Conservation (phyloP, 2,797 vertebrate genomes). For the Nyctibius grandis region DNA sequence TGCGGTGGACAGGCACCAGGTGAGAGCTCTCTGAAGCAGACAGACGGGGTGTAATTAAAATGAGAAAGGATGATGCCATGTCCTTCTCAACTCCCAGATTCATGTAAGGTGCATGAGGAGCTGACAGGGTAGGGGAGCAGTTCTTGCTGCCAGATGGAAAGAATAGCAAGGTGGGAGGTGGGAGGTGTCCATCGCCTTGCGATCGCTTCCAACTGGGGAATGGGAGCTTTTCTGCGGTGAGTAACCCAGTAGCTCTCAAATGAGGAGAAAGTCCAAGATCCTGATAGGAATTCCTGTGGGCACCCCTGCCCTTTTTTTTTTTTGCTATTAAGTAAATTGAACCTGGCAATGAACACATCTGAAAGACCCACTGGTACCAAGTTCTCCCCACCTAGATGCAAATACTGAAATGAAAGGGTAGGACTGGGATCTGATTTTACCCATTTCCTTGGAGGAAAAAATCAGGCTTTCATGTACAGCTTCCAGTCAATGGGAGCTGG, state of each 20-base stretch:
- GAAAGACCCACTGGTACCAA: neutral
- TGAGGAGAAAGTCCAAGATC: neutral
- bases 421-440: neutral
- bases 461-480: neutral
- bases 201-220: neutral
- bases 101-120: neutral
- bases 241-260: neutral
- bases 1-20: constrained; percentile 91
- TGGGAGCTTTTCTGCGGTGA: neutral
- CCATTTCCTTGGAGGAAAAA: neutral
- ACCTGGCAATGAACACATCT: neutral
- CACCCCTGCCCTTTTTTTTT: neutral
- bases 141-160: neutral
- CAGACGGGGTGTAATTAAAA: neutral
- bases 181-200: neutral
- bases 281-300: neutral
- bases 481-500: neutral
- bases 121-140: neutral
- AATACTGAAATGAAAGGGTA: neutral
- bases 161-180: neutral
- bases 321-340: neutral
- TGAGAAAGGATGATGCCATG: neutral
- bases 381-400: neutral
- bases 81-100: neutral
- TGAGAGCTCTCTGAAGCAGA: constrained; percentile 49